These are phyloP conservation scores for Pseudochirops corinnae DNA, from an alignment of 2,797 vertebrate species.

Conservation along the genomic window DNA sequence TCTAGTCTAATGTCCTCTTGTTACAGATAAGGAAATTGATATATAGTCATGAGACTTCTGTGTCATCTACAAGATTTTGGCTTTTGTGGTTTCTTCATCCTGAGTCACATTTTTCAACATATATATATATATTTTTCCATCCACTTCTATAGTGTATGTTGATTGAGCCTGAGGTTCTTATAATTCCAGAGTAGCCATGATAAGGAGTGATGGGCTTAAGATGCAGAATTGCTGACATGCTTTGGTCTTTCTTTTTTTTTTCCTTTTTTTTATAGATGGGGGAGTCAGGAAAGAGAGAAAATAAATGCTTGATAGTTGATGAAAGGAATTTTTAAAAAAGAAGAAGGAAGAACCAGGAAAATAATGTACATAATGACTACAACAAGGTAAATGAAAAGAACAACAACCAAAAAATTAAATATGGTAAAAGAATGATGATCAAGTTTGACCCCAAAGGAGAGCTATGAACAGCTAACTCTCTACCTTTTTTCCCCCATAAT, in stretches of 20 bases:
- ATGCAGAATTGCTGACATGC: background rate
- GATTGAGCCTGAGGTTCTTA: background rate
- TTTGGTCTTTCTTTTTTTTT: background rate
- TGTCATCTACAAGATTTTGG: background rate
- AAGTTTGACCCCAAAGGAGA: background rate
- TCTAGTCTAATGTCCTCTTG: background rate
- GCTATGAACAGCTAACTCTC: background rate
- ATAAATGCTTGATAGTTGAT: background rate
- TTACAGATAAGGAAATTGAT: background rate
- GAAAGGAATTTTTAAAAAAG: background rate
- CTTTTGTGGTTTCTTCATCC: constrained; percentile 1
- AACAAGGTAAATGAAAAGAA: background rate
- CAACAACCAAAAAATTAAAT: background rate
- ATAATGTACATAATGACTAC: background rate
- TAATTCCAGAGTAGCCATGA: background rate
- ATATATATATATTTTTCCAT: background rate
- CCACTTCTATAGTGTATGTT: background rate
- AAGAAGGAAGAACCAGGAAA: background rate
- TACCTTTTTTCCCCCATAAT: background rate
- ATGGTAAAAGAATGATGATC: background rate
- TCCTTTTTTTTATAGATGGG: background rate
- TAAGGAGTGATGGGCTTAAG: background rate
- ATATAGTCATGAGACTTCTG: background rate
- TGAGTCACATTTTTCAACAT: background rate
- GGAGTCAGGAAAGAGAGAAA: background rate